Base-by-base conservation (phyloP, 2,113 vertebrate species). In the Amblyornis subalaris region DNA sequence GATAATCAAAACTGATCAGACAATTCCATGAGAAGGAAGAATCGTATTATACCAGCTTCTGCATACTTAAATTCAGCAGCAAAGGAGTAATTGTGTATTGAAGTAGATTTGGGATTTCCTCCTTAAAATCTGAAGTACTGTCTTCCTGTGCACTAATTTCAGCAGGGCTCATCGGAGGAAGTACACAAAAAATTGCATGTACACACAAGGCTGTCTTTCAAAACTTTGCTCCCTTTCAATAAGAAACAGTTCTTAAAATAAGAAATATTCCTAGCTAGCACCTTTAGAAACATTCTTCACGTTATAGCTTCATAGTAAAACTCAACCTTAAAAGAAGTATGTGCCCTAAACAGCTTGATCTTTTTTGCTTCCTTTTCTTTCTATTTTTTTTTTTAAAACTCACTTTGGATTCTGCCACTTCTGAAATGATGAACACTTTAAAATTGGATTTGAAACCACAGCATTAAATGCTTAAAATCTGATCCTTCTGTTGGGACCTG, bases 391-490 rank as follows among this genome's bases (percentile, higher is more conserved):
- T 44, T 29, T 67, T 23, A 0, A 50, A 55, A 26, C n/a, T 60
- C 57, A 80, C 61, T 76, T 97, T 94, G 87, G 95, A 96, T 97
- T 97, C 96, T 97, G 95, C 95, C 96, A 97, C 97, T 98, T 97
- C 95, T 97, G 96, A 98, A 98, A 97, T 0, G 88, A 97, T 96
- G 96, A 97, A 97, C 93, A 94, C 96, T 98, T 96, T 97, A 96
- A 98, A 98, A 98, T 98, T 98, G 98, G 97, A 98, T 98, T 97
- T 98, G 97, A 98, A 98, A 98, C 97, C 96, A 85, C 97, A 98
- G 95, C 96, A 98, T 97, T 97, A 97, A 98, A 97, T 97, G 96
- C 94, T 97, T 97, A 98, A 97, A 98, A 98, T 98, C 76, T 45
- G 97, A 98, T 98, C 97, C 97, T 98, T 97, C 97, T 98, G 97